A percentile compares a stretch with the other conserved stretches of the same genome.
phyloP scores from a whole-genome alignment of 2,113 vertebrate species.

The Centropus unirufus region DNA sequence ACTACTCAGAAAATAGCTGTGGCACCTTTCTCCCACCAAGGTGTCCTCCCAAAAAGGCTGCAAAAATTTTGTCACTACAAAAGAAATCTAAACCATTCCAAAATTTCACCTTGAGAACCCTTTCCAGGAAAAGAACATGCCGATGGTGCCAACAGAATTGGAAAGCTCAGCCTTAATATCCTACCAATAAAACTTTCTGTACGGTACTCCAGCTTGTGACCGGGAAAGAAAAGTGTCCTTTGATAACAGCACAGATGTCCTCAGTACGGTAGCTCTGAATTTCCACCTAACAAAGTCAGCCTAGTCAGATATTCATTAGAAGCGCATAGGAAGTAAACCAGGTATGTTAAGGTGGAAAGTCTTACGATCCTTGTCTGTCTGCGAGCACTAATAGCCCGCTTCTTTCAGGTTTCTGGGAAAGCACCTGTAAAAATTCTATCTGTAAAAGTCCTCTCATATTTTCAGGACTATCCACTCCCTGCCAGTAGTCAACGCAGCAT shows the following conservation, averaged over 20 bases:
- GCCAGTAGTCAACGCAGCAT: neutral
- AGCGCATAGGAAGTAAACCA: neutral
- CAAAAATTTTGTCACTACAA: neutral
- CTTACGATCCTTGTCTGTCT: neutral
- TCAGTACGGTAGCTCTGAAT: neutral
- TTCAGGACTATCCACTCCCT: neutral
- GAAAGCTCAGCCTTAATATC: neutral
- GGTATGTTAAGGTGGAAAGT: neutral
- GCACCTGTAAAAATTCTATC: neutral
- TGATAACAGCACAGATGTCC: neutral
- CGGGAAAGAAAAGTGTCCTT: neutral
- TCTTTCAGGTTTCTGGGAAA: neutral
- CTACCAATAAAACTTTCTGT: neutral
- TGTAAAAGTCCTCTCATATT: neutral
- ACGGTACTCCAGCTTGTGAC: neutral
- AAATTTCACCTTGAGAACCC: neutral
- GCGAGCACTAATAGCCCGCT: neutral
- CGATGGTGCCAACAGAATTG: fast-evolving
- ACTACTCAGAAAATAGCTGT: neutral
- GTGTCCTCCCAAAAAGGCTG: neutral
- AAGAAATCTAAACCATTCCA: neutral
- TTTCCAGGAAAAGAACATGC: neutral
- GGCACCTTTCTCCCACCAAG: neutral
- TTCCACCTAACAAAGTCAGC: neutral
- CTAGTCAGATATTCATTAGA: neutral